These are phyloP conservation scores for Lamproptera curius DNA, from an alignment of 2,888 invertebrate genomes.

Conservation along the genomic window DNA sequence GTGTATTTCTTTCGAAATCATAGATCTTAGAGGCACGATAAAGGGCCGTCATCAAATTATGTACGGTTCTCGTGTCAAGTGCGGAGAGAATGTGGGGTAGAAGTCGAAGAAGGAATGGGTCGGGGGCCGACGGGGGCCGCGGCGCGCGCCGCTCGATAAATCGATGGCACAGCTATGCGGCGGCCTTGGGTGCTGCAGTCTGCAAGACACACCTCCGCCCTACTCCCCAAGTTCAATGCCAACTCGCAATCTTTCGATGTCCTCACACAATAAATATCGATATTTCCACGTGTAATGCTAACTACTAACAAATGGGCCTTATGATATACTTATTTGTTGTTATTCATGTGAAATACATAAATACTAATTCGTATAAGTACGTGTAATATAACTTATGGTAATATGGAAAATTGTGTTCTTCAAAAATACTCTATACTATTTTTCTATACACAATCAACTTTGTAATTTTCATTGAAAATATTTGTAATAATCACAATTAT, in stretches of 20 bases:
- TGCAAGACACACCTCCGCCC: conserved; percentile 72
- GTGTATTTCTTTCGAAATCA: too few species aligned
- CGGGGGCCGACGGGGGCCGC: conserved; percentile 35
- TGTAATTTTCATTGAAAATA: too few species aligned
- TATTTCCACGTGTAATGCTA: too few species aligned
- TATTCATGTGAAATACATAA: too few species aligned
- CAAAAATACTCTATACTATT: too few species aligned
- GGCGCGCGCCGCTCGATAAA: conserved; percentile 74
- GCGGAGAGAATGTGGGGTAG: conserved; percentile 27
- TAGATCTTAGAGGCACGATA: neutral
- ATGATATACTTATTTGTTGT: too few species aligned
- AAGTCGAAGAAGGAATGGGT: conserved; percentile 36
- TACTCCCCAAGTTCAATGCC: conserved; percentile 72
- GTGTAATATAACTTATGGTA: too few species aligned
- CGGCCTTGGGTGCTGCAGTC: conserved; percentile 68
- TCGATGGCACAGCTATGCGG: conserved; percentile 66
- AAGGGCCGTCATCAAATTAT: conserved; percentile 19
- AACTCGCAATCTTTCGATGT: conserved; percentile 34
- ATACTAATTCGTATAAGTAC: too few species aligned
- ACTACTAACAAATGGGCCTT: too few species aligned
- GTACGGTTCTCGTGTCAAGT: conserved; percentile 15
- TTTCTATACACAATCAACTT: too few species aligned
- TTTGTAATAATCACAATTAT: too few species aligned
- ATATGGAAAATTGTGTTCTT: too few species aligned
- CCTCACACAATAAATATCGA: conserved; percentile 5